Conservation (phyloP, 2,888 invertebrate species). For the Mythimna impura region DNA sequence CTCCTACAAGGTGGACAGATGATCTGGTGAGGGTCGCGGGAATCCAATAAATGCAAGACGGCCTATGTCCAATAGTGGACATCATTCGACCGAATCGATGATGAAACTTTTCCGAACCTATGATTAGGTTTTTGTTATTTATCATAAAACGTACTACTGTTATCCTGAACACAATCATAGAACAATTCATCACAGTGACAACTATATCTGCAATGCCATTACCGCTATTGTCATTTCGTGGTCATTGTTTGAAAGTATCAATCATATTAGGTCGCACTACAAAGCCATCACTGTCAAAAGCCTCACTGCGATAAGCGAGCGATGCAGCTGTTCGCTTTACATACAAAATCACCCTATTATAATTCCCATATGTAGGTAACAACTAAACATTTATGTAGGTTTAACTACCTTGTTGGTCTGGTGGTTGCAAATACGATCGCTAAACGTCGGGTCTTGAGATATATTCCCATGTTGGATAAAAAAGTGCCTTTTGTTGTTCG, state of each 20-base stretch:
- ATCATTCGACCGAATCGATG: no score
- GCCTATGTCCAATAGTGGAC: no score
- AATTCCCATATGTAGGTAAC: slow-evolving; percentile 39
- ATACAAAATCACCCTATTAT: slow-evolving; percentile 66
- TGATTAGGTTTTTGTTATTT: not conserved
- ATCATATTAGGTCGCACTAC: slow-evolving; percentile 48
- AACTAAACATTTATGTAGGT: no score
- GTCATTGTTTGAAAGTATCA: slow-evolving; percentile 63
- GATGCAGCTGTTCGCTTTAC: slow-evolving; percentile 74
- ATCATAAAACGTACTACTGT: not conserved
- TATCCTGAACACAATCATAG: not conserved
- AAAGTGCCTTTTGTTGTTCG: no score
- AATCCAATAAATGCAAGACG: no score
- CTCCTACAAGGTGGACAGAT: no score
- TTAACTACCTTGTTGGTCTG: no score
- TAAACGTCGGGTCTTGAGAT: no score
- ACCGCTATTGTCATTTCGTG: slow-evolving; percentile 19
- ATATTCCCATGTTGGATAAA: no score
- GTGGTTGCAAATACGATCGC: no score
- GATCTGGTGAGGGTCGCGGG: no score
- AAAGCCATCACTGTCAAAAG: slow-evolving; percentile 74
- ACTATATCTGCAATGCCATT: slow-evolving; percentile 28
- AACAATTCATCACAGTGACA: not conserved
- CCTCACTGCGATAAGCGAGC: slow-evolving; percentile 72
- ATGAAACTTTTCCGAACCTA: no score